phyloP scores from a whole-genome alignment of 2,888 invertebrate genomes.

The Tachina grossa region DNA sequence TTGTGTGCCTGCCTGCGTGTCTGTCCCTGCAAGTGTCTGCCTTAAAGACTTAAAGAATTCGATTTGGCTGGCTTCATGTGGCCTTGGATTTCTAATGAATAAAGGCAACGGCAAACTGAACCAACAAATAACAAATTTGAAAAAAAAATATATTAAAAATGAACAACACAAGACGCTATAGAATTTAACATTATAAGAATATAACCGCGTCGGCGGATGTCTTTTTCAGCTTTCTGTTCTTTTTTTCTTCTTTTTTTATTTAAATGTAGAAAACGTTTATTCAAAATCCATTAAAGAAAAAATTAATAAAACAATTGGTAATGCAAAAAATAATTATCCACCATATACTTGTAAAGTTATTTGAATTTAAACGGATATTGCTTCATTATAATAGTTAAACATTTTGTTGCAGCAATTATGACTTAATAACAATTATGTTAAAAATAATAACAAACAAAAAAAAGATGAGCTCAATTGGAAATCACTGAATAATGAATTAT shows the following conservation, averaged over 20 bases:
- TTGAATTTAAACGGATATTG: slow-evolving; percentile 65
- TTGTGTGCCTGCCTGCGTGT: slow-evolving; percentile 1
- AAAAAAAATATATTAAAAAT: slow-evolving; percentile 26
- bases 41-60: slow-evolving; percentile 65
- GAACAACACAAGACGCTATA: slow-evolving; percentile 30
- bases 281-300: slow-evolving; percentile 60
- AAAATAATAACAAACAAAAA: too few species aligned
- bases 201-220: slow-evolving; percentile 64
- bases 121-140: not conserved
- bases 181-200: slow-evolving; percentile 52
- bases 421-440: slow-evolving; percentile 9
- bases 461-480: too few species aligned
- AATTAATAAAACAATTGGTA: slow-evolving; percentile 45
- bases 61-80: slow-evolving; percentile 70
- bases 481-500: too few species aligned
- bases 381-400: slow-evolving; percentile 33
- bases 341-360: slow-evolving; percentile 16
- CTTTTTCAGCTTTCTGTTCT: not conserved
- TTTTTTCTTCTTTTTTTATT: not conserved
- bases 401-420: slow-evolving; percentile 17
- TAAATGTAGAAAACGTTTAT: slow-evolving; percentile 55
- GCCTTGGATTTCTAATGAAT: slow-evolving; percentile 73
- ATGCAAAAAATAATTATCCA: slow-evolving; percentile 42
- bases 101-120: slow-evolving; percentile 46
- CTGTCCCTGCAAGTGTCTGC: slow-evolving; percentile 43